These are phyloP conservation scores for Tetragonula carbonaria DNA, from an alignment of 2,888 invertebrate genomes.

Conservation along the genomic window DNA sequence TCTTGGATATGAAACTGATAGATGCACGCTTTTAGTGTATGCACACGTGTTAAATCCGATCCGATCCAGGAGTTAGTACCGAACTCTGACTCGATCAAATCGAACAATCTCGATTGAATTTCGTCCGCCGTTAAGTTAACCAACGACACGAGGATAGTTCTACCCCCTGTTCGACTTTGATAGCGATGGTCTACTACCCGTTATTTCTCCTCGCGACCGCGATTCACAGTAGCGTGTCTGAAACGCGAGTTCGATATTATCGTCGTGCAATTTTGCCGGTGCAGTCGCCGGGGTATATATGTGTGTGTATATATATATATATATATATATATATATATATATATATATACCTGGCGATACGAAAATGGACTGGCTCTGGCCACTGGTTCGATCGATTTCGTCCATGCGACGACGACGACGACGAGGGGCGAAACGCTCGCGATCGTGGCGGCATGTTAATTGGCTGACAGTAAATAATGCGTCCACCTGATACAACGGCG, in stretches of 20 bases:
- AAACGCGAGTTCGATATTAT: constrained; percentile 75
- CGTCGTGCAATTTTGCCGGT: constrained; percentile 75
- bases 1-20: too few species aligned
- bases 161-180: background rate
- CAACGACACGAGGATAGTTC: background rate
- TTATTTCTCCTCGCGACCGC: constrained; percentile 64
- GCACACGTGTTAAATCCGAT: constrained; percentile 22
- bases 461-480: constrained; percentile 72
- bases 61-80: background rate
- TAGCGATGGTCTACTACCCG: constrained; percentile 9
- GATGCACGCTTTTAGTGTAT: too few species aligned
- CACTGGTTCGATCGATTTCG: constrained; percentile 63
- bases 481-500: constrained; percentile 63
- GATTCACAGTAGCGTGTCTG: constrained; percentile 74
- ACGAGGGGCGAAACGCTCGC: constrained; percentile 35
- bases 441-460: constrained; percentile 69
- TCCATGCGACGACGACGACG: constrained; percentile 33
- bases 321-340: background rate
- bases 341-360: constrained; percentile 45
- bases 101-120: constrained; percentile 46
- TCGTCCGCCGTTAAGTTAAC: constrained; percentile 4
- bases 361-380: constrained; percentile 54
- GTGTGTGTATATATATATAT: too few species aligned
- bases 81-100: constrained; percentile 32
- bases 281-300: constrained; percentile 59